Conservation (phyloP, 2,888 invertebrate species). For the Drosophila cognata region DNA sequence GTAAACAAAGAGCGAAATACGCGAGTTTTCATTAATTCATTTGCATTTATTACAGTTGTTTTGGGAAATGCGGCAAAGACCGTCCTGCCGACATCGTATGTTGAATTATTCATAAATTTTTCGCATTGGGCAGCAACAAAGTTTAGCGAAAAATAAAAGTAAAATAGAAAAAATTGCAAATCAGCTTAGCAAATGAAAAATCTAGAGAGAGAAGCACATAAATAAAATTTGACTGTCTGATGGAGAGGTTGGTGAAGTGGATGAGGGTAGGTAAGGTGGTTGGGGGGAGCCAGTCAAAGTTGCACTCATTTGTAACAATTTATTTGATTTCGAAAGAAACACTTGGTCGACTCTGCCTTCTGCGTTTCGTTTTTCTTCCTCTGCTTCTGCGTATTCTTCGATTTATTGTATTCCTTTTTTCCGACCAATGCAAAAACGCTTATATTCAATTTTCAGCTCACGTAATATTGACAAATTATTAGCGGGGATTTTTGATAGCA, state of each 20-base stretch:
- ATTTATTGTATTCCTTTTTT: constrained; percentile 11
- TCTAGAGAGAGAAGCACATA: constrained; percentile 49
- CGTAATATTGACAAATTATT: constrained; percentile 84
- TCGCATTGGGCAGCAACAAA: constrained; percentile 42
- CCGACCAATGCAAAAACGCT: constrained; percentile 72
- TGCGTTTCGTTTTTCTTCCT: constrained; percentile 23
- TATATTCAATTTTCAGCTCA: constrained; percentile 83
- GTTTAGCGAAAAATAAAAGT: constrained; percentile 28
- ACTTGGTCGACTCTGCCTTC: constrained; percentile 19
- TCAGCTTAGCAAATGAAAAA: constrained; percentile 78
- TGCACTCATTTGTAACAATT: constrained; percentile 80
- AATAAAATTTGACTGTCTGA: constrained; percentile 49
- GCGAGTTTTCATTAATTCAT: constrained; percentile 72
- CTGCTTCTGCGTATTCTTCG: constrained; percentile 4
- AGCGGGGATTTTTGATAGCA: constrained; percentile 78
- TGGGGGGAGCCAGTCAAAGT: constrained; percentile 45
- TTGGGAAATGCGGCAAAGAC: constrained; percentile 43
- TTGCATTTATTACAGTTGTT: constrained; percentile 66
- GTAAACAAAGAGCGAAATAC: constrained; percentile 66
- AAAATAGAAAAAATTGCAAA: constrained; percentile 52
- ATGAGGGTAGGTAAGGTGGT: background rate
- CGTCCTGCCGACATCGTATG: constrained; percentile 48
- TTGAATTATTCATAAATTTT: constrained; percentile 75
- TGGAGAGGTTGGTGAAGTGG: background rate
- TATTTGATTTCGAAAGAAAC: constrained; percentile 70